Base-by-base conservation (phyloP, 1,140 invertebrate species). In the Drosophila lini region DNA sequence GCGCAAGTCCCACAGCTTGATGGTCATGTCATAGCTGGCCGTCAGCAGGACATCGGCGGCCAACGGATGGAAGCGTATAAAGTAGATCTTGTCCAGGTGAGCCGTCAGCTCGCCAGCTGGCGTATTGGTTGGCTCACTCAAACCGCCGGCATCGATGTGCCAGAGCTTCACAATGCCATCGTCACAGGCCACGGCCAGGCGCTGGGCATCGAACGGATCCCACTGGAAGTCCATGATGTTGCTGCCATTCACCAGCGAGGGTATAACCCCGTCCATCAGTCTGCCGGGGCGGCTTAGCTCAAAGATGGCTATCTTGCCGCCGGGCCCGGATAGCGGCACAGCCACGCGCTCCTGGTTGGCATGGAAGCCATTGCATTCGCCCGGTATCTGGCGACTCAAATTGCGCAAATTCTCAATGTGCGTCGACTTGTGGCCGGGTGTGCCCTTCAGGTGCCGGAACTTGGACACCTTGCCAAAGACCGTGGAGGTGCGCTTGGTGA, bases 331-430 rank as follows among this genome's bases (percentile, higher is more conserved):
- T 13, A 98, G 93, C 3, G 97, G 97, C 10, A 99, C 95, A 3
- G 97, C 97, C 58, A 97, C 97, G 36, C 97, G 94, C 68, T 96
- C 94, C 9, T 95, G 94, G 93, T 99, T 99, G 1, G 96, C 97
- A 92, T 97, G 96, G 92, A 99, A 98, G 45, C 97, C 96, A 93
- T 99, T 97, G 92, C 97, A 98, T 92, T 99, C 98, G 31, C 97
- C 97, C 5, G 97, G 97, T 81, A 98, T 96, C 88, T 97, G 97
- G 45, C 97, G 95, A 92, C 97, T 97, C 8, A 99, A 93, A 88
- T 98, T 98, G 50, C 97, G 94, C 53, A 99, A 94, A 91, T 99
- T 99, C 89, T 98, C 98, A 75, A 99, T 97, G 81, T 98, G 97
- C 1, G 95, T 96, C 16, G 96, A 97, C 93, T 98, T 98, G 92